Evolutionary conservation across 2,797 vertebrate species (phyloP), one percentile per base, ranked within the genome.

Genomic region (Halcyon smyrnensis): DNA sequence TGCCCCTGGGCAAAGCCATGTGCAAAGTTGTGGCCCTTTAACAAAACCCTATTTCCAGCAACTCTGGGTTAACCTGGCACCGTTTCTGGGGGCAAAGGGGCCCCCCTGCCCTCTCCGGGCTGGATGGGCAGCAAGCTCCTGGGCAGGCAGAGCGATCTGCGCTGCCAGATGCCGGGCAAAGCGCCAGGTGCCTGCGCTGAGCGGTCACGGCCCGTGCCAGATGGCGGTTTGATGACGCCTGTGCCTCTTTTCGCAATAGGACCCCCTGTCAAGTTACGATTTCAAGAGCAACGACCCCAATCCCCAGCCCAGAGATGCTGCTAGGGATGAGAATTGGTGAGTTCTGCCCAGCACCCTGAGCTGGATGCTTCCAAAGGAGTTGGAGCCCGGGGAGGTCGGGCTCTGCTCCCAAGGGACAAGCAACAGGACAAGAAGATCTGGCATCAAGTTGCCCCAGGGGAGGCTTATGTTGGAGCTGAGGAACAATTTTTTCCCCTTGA

Each of bases 241-340:
- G 1, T 5, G n/a, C 45, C 57, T 37, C 36, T 4, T 4, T 27
- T 13, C 15, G 37, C 73, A 91, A 43, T 68, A 99, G 99, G 99
- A 99, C 92, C 98, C 99, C 48, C 89, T 98, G 36, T 99, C 99
- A 15, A 99, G 99, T 93, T 99, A 99, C 1, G 99, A 99, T 91
- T 98, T 99, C 87, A 99, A 99, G 4, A 98, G 98, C 63, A 98
- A 99, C 1, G 99, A 99, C 92, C 98, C 99, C 0, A 98, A 99
- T n/a, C 99, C 99, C 3, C 99, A 98, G 62, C 99, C 99, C 9
- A 98, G 98, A 20, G 99, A 99, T 24, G 93, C 98, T 4, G 53
- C 96, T 4, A 94, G 93, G 30, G 96, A 98, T 3, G 98, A 99
- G 91, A 99, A 99, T 96, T 96, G 98, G 99, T 99, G 95, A 98